Evolutionary conservation across 2,797 vertebrate species (phyloP).

Genomic region (Propithecus perrieri): DNA sequence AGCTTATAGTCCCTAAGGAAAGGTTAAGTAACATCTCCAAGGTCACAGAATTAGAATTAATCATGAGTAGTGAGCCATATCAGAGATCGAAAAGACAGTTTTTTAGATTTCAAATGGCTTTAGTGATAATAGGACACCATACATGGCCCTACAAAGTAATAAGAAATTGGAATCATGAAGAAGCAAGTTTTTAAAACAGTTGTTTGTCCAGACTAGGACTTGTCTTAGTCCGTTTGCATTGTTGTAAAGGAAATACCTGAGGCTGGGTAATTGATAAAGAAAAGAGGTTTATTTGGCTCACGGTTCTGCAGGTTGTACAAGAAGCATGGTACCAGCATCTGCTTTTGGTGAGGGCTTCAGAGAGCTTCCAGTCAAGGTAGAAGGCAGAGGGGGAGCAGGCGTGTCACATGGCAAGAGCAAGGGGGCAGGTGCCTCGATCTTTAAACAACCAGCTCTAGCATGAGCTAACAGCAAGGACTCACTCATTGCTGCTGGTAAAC

Average conservation of each 20-base stretch:
- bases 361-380: not conserved
- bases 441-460: not conserved
- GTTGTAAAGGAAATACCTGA: not conserved
- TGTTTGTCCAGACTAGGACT: not conserved
- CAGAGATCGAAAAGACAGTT: not conserved
- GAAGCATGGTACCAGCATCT: not conserved
- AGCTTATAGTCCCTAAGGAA: slow-evolving; percentile 5
- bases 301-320: not conserved
- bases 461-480: no score
- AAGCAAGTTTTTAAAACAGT: slow-evolving; percentile 31
- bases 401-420: not conserved
- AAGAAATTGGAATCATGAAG: not conserved
- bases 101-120: slow-evolving; percentile 35
- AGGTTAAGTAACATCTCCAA: not conserved
- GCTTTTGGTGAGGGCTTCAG: not conserved
- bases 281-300: not conserved
- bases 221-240: not conserved
- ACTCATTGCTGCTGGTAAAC: not conserved
- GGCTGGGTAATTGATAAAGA: not conserved
- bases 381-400: not conserved
- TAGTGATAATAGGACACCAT: not conserved
- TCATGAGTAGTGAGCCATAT: not conserved
- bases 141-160: not conserved
- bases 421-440: not conserved
- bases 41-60: not conserved